Evolutionary conservation across 1,140 invertebrate species (phyloP).

Genomic region (Drosophila punjabiensis): DNA sequence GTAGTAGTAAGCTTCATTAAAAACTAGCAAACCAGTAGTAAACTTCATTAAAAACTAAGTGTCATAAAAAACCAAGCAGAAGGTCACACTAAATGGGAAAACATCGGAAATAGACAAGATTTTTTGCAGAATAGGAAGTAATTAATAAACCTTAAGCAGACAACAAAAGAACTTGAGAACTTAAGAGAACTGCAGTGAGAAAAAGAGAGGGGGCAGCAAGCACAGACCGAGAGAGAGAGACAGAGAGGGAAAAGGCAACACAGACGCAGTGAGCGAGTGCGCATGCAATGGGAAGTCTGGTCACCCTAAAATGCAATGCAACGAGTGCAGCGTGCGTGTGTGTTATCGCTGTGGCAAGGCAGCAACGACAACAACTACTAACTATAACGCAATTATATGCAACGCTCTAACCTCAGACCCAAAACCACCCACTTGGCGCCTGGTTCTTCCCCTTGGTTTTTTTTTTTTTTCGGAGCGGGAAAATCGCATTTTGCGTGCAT

Average conservation of each 20-base stretch:
- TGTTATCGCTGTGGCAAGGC: conserved; percentile 66
- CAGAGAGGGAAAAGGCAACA: neutral
- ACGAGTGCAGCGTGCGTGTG: conserved; percentile 42
- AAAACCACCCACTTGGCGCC: conserved; percentile 36
- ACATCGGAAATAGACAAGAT: neutral
- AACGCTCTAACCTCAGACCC: conserved; percentile 30
- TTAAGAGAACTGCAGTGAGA: conserved; percentile 26
- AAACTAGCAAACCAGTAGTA: neutral
- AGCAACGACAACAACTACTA: conserved; percentile 65
- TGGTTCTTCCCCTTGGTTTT: conserved; percentile 2
- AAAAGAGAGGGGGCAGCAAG: neutral
- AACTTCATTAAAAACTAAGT: neutral
- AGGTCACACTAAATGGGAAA: neutral
- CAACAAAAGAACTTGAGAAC: conserved; percentile 41
- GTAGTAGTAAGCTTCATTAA: neutral
- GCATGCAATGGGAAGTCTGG: conserved; percentile 57
- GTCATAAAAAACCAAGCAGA: neutral
- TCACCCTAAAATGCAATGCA: conserved; percentile 61
- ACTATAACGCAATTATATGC: conserved; percentile 82
- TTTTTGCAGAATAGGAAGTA: conserved; percentile 62
- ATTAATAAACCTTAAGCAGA: conserved; percentile 65
- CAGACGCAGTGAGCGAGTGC: conserved; percentile 68
- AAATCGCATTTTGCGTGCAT: conserved; percentile 82
- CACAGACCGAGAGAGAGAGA: neutral
- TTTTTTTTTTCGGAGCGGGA: neutral